Evolutionary conservation across 2,113 vertebrate species (phyloP).

Genomic region (Phrynosoma blainvillii): DNA sequence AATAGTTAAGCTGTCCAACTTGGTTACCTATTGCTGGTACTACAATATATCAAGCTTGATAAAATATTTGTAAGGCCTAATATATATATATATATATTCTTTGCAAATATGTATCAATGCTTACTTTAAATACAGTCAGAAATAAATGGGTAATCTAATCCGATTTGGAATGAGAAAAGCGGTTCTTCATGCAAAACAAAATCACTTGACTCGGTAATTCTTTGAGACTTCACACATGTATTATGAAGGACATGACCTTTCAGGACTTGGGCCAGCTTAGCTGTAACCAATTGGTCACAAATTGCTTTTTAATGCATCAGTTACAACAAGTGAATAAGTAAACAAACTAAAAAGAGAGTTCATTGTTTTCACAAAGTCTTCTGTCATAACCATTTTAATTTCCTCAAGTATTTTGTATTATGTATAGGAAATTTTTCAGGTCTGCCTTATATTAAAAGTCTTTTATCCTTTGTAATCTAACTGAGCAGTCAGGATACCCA

Average conservation of each 20-base stretch:
- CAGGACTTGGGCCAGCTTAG: constrained; percentile 28
- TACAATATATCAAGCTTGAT: too few species aligned
- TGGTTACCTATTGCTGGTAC: too few species aligned
- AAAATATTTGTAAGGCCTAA: too few species aligned
- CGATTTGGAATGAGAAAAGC: background rate
- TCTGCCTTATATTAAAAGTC: constrained; percentile 40
- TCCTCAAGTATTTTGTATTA: background rate
- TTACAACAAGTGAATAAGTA: constrained; percentile 40
- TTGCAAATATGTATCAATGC: too few species aligned
- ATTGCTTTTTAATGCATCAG: constrained; percentile 18
- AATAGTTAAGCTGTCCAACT: too few species aligned
- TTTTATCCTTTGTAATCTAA: constrained; percentile 39
- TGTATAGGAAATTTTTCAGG: background rate
- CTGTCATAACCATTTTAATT: constrained; percentile 23
- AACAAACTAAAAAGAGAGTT: constrained; percentile 13
- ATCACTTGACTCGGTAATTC: constrained; percentile 35
- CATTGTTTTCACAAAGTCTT: constrained; percentile 2
- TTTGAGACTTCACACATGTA: constrained; percentile 7
- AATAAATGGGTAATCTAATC: constrained; percentile 5
- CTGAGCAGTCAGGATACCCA: constrained; percentile 21
- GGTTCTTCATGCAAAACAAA: constrained; percentile 11
- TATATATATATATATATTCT: too few species aligned
- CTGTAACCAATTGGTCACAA: constrained; percentile 18
- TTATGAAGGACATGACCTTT: constrained; percentile 37
- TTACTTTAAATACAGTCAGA: background rate